Percentiles rank a stretch among this genome's conserved stretches.
phyloP scores from a whole-genome alignment of 2,888 invertebrate species.

The Unio delphinus region DNA sequence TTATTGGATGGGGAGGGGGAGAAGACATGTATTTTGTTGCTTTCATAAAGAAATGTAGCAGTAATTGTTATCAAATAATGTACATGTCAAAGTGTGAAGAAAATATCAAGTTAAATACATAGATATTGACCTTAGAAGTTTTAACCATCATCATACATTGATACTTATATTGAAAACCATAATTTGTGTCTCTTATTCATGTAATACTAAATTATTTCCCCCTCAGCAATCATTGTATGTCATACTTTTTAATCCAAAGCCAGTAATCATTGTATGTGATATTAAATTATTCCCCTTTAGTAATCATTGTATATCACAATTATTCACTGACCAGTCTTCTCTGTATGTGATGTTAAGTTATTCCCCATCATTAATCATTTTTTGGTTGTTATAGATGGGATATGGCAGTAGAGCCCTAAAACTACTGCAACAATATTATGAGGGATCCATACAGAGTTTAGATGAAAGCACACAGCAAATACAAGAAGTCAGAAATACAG shows the following conservation, averaged over 20 bases:
- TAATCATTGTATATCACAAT: neutral
- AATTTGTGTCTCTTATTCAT: no score
- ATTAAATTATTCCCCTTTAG: neutral
- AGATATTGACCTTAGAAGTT: no score
- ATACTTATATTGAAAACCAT: no score
- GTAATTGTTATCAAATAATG: neutral
- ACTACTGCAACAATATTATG: constrained; percentile 90
- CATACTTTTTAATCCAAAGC: neutral
- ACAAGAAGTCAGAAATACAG: constrained; percentile 14
- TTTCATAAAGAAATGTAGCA: neutral
- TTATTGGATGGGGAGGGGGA: no score
- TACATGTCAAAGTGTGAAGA: no score
- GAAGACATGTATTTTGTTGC: no score
- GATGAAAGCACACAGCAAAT: constrained; percentile 40
- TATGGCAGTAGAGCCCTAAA: constrained; percentile 92
- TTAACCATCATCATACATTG: no score
- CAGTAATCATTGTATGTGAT: no score
- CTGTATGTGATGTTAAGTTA: neutral
- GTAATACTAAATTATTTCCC: neutral
- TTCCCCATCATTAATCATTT: neutral
- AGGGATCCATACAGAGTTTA: constrained; percentile 76
- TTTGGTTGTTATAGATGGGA: constrained; percentile 83
- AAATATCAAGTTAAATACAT: no score
- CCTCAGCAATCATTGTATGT: neutral
- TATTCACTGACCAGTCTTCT: neutral